Conservation (phyloP, 2,888 invertebrate genomes). For the Drosophila mimetica region DNA sequence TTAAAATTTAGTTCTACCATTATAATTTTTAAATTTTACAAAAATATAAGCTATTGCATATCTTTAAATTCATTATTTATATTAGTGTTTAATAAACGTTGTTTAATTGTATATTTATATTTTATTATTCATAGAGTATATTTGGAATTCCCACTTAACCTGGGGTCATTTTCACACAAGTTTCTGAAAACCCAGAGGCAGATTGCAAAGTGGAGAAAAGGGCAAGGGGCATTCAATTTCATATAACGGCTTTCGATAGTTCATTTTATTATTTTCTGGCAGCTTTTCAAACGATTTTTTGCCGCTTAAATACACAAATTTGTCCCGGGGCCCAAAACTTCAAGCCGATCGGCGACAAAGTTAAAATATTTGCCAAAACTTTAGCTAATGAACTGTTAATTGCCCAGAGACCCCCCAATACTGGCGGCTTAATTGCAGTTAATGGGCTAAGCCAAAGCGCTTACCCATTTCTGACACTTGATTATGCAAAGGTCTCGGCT, state of each 20-base stretch:
- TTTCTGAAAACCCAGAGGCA: constrained; percentile 16
- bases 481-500: constrained; percentile 73
- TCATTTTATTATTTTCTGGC: constrained; percentile 9
- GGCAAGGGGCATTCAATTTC: constrained; percentile 49
- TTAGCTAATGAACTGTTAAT: constrained; percentile 75
- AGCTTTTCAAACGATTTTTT: constrained; percentile 14
- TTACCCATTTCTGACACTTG: constrained; percentile 52
- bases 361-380: constrained; percentile 64
- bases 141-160: not conserved
- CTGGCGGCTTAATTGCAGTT: constrained; percentile 67
- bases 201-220: not conserved
- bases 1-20: too few species aligned
- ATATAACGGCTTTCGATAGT: constrained; percentile 67
- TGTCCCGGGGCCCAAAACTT: constrained; percentile 26
- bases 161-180: constrained; percentile 16
- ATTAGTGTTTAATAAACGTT: too few species aligned
- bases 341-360: constrained; percentile 13
- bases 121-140: too few species aligned
- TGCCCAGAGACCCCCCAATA: constrained; percentile 45
- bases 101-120: too few species aligned
- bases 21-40: too few species aligned
- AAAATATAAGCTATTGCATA: too few species aligned
- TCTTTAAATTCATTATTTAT: too few species aligned
- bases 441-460: constrained; percentile 47
- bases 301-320: constrained; percentile 59